Evolutionary conservation across 2,888 invertebrate genomes (phyloP), one percentile per base, ranked within the genome.

Genomic region (Hartigia nigra): DNA sequence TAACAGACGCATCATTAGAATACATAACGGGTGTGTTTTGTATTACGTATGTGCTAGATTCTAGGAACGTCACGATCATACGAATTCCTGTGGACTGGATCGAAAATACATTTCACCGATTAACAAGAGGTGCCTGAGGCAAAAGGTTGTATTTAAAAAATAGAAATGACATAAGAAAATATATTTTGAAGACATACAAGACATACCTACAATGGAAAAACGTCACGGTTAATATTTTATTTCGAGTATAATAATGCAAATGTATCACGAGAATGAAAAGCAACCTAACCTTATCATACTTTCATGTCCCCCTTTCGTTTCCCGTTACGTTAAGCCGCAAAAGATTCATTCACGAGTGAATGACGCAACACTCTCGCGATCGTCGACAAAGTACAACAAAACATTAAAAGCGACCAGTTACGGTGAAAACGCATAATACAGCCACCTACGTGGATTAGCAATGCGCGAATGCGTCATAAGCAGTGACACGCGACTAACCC

Each of bases 271-370:
- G 2, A 55, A 9, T 55, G 55, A 55, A 55, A 23, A 23, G 23
- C 14, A 55, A 14, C 39, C 39, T 55, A 23, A 55, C 39, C 23
- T 55, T 55, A 55, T 39, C 39, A 4, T 23, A 23, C 39, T 23
- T 14, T 55, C 9, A 9, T 2, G 23, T 9, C 4, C 23, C 9
- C 1, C 39, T 0, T 23, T 23, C 2, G 9, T 55, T 9, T 23
- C 1, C 39, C 14, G 14, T 39, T 39, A 39, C 39, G 14, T 5
- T 5, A 5, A 39, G 12, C 4, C 39, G 39, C 39, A 1, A 39
- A 39, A 39, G 23, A 39, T 75, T 82, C 79, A 79, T 81, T 81
- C 79, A 74, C 81, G 81, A 79, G 74, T 76, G n/a, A 81, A 77
- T 81, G 82, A 80, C 77, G 77, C 76, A 74, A 77, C 55, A 9